Base-by-base conservation (phyloP, 2,797 vertebrate genomes). In the Tachyglossus aculeatus region DNA sequence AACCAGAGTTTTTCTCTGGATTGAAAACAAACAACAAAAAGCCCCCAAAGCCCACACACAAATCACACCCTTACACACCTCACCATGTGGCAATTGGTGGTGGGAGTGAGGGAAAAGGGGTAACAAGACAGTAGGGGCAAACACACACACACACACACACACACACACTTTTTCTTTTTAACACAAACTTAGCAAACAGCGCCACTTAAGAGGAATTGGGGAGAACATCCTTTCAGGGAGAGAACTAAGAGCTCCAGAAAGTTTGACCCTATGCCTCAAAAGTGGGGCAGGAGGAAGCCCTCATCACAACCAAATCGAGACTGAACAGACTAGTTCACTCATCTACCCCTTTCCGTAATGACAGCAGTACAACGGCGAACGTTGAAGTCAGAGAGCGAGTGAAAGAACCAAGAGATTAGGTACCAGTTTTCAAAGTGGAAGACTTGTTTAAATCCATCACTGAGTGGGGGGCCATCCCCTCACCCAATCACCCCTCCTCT, bases 401-500 rank as follows among this genome's bases (percentile, higher is more conserved):
- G 1, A 21, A 54, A 70, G 51, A 33, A 29, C 55, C 21, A 44
- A 32, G 50, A 36, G 18, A 64, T 68, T 80, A 51, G 77, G 67
- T 69, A 33, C 45, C 69, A 74, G 71, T 80, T 68, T 71, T 70
- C 56, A 59, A 72, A 82, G 78, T 71, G 83, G 79, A 86, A 86
- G 84, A 89, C 80, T 70, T 71, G 45, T 72, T 71, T 56, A 39
- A 64, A 81, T 76, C 66, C 74, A 76, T 78, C 81, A 75, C 56
- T 60, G 43, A 80, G 71, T 45, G 27, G 22, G 31, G 38, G 36
- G 50, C n/a, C n/a, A n/a, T n/a, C n/a, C n/a, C n/a, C n/a, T n/a
- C n/a, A n/a, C n/a, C n/a, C n/a, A n/a, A n/a, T n/a, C n/a, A n/a
- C n/a, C n/a, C n/a, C n/a, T n/a, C n/a, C n/a, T n/a, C n/a, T n/a